These are phyloP conservation scores for Heliothis virescens DNA, from an alignment of 1,140 invertebrate species.

Conservation along the genomic window DNA sequence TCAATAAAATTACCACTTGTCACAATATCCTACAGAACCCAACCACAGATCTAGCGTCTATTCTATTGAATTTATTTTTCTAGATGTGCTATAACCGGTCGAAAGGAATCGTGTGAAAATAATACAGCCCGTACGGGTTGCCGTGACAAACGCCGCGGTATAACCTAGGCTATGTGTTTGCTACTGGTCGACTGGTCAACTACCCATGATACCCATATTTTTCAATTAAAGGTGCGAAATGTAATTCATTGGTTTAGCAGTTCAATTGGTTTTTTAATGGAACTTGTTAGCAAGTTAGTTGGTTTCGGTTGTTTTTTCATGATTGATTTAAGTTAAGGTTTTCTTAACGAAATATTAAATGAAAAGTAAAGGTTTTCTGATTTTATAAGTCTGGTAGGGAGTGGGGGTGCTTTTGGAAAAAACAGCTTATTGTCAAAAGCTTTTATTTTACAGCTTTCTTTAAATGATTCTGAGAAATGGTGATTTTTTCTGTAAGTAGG, in stretches of 20 bases:
- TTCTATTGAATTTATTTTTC: constrained; percentile 48
- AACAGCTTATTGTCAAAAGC: too few relatives aligned
- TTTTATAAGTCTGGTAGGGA: too few relatives aligned
- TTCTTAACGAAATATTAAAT: too few relatives aligned
- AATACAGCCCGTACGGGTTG: constrained; percentile 30
- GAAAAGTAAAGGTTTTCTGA: too few relatives aligned
- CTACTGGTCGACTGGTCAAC: constrained; percentile 12
- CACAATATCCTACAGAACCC: constrained; percentile 55
- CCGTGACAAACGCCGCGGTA: constrained; percentile 35
- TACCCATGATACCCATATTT: constrained; percentile 18
- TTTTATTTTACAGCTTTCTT: too few relatives aligned
- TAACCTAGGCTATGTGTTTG: constrained; percentile 3
- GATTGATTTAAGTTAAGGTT: too few relatives aligned
- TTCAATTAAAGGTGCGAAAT: constrained; percentile 34
- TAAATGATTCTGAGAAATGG: too few relatives aligned
- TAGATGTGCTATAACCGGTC: constrained; percentile 61
- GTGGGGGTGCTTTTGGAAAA: too few relatives aligned
- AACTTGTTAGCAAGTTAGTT: neutral
- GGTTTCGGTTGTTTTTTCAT: neutral
- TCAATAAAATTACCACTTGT: too few relatives aligned
- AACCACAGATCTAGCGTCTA: constrained; percentile 11
- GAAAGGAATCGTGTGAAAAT: constrained; percentile 74
- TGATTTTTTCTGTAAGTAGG: too few relatives aligned
- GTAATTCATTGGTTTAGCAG: neutral
- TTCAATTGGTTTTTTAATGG: neutral